Base-by-base conservation (phyloP, 2,797 vertebrate species). In the Loris lydekkerianus region DNA sequence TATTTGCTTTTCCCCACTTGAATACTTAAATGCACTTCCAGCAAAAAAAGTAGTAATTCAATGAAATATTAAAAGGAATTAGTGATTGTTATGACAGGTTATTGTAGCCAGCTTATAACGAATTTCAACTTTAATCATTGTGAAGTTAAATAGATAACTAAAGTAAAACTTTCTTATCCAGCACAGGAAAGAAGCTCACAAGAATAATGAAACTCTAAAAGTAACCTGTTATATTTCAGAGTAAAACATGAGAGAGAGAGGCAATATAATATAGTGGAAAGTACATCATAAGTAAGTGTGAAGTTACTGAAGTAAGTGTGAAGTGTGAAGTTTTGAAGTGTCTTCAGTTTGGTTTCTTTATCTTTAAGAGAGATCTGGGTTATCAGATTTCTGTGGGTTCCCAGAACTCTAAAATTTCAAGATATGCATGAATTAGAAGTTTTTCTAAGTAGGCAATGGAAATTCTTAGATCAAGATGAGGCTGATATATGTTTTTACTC, bases 81-180 rank as follows among this genome's bases (percentile, higher is more conserved):
- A 70, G 14, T 81, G 58, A 94, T 80, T 91, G 2, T 80, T 94
- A 61, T 93, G 65, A 89, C 29, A 91, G 40, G 14, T 10, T 67
- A 5, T 4, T 84, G 9, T 56, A 89, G 72, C 13, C 17, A 77
- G 20, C 56, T 46, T 83, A 2, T 75, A 94, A 91, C 25, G 93
- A 82, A 86, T 94, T 95, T 96, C 56, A 89, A 63, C 25, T 77
- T 94, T 78, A 93, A 80, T 69, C 14, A 72, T 60, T 70, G 49
- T 85, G 75, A 88, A 94, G 83, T 83, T 88, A 88, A 93, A 88
- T 56, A 81, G 76, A 86, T 87, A 73, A 10, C 58, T 4, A 34
- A 89, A 82, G 25, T 73, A 91, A 78, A 78, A 20, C 5, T 49
- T 58, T 91, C 53, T 81, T 76, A 65, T 1, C 3, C 60, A 91